Percentiles rank a stretch among this genome's conserved stretches.
Evolutionary conservation across 2,888 invertebrate genomes (phyloP).

Genomic region (Meandrusa payeni): DNA sequence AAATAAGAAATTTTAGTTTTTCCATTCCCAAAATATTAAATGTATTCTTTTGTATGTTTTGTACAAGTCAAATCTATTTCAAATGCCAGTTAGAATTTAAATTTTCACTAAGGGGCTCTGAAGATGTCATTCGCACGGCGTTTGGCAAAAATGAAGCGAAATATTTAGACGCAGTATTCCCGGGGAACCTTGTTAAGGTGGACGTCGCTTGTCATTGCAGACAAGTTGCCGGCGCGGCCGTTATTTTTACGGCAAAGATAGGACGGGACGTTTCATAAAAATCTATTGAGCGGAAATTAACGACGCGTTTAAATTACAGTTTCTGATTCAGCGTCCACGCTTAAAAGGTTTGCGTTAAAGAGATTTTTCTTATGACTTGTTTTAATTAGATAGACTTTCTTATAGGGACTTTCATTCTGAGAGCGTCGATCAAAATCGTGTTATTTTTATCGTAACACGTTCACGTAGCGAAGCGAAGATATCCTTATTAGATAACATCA

Average conservation of each 20-base stretch:
- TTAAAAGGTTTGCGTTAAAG: slow-evolving; percentile 3
- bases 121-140: slow-evolving; percentile 5
- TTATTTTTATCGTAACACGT: too few relatives aligned
- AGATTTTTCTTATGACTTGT: slow-evolving; percentile 6
- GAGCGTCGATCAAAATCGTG: too few relatives aligned
- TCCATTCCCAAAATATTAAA: too few relatives aligned
- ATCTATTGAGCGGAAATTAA: slow-evolving; percentile 26
- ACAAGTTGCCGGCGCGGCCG: slow-evolving; percentile 9
- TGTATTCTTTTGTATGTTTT: too few relatives aligned
- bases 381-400: too few relatives aligned
- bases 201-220: slow-evolving; percentile 14
- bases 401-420: too few relatives aligned
- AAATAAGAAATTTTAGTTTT: too few relatives aligned
- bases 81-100: not conserved
- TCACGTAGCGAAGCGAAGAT: too few relatives aligned
- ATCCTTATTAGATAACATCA: too few relatives aligned
- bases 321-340: slow-evolving; percentile 9
- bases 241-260: slow-evolving; percentile 21
- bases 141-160: slow-evolving; percentile 12
- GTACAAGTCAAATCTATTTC: not conserved
- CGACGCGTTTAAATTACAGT: slow-evolving; percentile 21
- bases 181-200: slow-evolving; percentile 11
- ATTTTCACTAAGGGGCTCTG: not conserved
- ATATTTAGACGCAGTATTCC: slow-evolving; percentile 15
- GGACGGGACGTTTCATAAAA: slow-evolving; percentile 22